Conservation (phyloP, 2,797 vertebrate species). For the Gadopsis marmoratus region DNA sequence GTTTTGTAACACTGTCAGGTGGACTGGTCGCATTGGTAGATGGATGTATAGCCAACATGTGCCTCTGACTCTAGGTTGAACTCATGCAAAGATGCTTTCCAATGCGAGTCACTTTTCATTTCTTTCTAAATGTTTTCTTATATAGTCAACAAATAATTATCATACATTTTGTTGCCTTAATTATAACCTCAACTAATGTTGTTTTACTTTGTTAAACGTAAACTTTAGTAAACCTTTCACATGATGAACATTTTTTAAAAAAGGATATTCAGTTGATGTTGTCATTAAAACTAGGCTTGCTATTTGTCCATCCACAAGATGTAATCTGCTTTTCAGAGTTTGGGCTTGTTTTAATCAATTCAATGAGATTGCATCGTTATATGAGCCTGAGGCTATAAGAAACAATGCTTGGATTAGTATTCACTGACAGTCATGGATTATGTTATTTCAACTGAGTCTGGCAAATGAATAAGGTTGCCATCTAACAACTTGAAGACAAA, state of each 20-base stretch:
- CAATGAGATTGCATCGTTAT: conserved; percentile 3
- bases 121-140: not conserved
- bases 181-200: not conserved
- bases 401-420: conserved; percentile 33
- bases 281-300: conserved; percentile 5
- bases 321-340: conserved; percentile 16
- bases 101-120: not conserved
- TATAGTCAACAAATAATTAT: not conserved
- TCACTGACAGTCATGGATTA: conserved; percentile 17
- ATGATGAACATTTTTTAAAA: not conserved
- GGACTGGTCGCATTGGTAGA: not conserved
- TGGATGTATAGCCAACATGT: not conserved
- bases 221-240: not conserved
- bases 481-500: conserved; percentile 27
- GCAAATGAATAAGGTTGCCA: conserved; percentile 42
- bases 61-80: not conserved
- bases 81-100: not conserved
- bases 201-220: not conserved
- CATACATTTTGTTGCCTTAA: not conserved
- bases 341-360: conserved; percentile 17
- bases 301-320: not conserved
- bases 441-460: conserved; percentile 29
- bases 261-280: not conserved
- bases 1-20: not conserved
- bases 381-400: conserved; percentile 5